A percentile compares a stretch with the other conserved stretches of the same genome.
Evolutionary conservation across 2,888 invertebrate species (phyloP).

Genomic region (Caenorhabditis doughertyi): DNA sequence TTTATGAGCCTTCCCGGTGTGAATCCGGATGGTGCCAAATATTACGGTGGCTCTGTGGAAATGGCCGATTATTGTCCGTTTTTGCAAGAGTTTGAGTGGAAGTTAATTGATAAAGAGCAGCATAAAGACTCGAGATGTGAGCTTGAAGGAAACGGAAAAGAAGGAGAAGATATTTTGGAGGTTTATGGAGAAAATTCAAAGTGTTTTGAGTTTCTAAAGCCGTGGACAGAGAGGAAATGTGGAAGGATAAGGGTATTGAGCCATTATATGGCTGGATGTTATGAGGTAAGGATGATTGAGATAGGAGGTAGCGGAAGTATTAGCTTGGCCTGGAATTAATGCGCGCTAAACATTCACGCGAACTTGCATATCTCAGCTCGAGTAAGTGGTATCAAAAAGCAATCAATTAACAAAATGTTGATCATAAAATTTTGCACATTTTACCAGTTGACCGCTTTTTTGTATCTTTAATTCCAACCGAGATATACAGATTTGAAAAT

Average conservation of each 20-base stretch:
- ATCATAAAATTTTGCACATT: neutral
- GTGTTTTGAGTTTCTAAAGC: slow-evolving; percentile 91
- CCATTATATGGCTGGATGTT: slow-evolving; percentile 98
- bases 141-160: slow-evolving; percentile 91
- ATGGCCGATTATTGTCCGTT: slow-evolving; percentile 96
- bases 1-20: slow-evolving; percentile 68
- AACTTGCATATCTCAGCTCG: too few relatives aligned
- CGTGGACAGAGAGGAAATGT: slow-evolving; percentile 94
- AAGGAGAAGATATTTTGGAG: slow-evolving; percentile 74
- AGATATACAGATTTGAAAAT: too few relatives aligned
- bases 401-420: neutral
- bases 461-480: too few relatives aligned
- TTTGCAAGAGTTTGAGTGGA: slow-evolving; percentile 96
- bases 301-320: too few relatives aligned
- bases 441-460: neutral
- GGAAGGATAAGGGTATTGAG: slow-evolving; percentile 93
- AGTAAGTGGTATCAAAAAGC: too few relatives aligned
- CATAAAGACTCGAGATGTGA: slow-evolving; percentile 95
- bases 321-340: too few relatives aligned
- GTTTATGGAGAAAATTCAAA: slow-evolving; percentile 91
- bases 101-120: slow-evolving; percentile 57
- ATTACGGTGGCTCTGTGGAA: slow-evolving; percentile 92
- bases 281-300: slow-evolving; percentile 85
- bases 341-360: too few relatives aligned
- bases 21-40: slow-evolving; percentile 69